Conservation (phyloP, 2,113 vertebrate species). For the Prietella phreatophila region DNA sequence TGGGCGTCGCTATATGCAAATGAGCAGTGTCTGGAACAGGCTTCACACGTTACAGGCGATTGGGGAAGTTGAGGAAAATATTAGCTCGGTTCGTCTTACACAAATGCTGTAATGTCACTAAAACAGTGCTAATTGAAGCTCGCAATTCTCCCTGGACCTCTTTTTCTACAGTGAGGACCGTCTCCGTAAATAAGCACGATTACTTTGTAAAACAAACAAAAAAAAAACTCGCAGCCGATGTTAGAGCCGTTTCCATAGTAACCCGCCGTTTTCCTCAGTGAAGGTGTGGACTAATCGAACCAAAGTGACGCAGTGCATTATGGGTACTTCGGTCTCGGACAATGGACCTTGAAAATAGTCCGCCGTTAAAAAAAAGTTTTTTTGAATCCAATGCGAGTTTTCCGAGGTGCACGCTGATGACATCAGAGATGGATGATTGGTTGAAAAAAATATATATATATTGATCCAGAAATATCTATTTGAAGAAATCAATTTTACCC, state of each 20-base stretch:
- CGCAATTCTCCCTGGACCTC: neutral
- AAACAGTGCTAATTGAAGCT: neutral
- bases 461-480: neutral
- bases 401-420: neutral
- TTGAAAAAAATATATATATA: neutral
- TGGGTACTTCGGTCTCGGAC: neutral
- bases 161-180: neutral
- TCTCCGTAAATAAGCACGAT: neutral
- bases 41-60: neutral
- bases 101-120: no score
- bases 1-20: neutral
- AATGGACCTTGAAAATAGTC: neutral
- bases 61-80: no score
- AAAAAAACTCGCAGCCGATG: neutral
- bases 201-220: neutral
- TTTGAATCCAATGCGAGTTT: neutral
- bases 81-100: no score
- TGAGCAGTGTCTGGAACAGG: neutral
- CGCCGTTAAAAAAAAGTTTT: neutral
- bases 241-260: neutral
- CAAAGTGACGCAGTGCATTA: neutral
- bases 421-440: neutral
- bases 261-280: neutral
- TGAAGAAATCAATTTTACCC: conserved; percentile 1
- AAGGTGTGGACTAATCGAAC: neutral